Conservation (phyloP, 2,113 vertebrate species). For the Struthio camelus region DNA sequence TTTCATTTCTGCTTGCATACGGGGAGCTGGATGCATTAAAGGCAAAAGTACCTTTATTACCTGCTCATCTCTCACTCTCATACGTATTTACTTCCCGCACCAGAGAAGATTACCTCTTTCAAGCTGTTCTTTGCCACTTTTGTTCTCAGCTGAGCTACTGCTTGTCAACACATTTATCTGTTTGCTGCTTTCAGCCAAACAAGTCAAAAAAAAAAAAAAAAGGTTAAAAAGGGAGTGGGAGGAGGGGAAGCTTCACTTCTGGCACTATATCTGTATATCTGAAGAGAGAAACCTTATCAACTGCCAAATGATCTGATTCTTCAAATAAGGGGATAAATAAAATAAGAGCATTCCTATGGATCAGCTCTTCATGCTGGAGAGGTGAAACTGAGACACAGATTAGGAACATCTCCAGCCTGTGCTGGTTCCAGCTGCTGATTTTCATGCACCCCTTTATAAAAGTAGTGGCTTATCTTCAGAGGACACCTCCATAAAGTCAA, state of each 20-base stretch:
- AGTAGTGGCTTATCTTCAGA: not conserved
- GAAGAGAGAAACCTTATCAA: not conserved
- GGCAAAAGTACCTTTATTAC: conserved; percentile 27
- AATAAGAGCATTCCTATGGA: not conserved
- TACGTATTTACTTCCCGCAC: not conserved
- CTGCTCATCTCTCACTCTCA: conserved; percentile 21
- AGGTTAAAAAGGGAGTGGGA: not conserved
- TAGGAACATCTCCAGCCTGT: not conserved
- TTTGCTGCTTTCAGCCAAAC: conserved; percentile 17
- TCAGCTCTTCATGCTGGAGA: not conserved
- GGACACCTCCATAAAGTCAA: accelerated
- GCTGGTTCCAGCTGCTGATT: not conserved
- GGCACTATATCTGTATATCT: not conserved
- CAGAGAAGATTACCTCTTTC: conserved; percentile 39
- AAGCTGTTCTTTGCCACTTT: conserved; percentile 48
- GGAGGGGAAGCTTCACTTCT: not conserved
- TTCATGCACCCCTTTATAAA: not conserved
- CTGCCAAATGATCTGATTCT: not conserved
- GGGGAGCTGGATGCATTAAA: not conserved
- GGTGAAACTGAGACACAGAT: not conserved
- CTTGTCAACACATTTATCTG: conserved; percentile 35
- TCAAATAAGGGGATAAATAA: not conserved
- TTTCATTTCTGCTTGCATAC: not conserved
- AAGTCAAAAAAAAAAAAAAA: not conserved
- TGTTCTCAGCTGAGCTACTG: conserved; percentile 35